Conservation (phyloP, 1,140 invertebrate genomes). For the Magallana gigas region DNA sequence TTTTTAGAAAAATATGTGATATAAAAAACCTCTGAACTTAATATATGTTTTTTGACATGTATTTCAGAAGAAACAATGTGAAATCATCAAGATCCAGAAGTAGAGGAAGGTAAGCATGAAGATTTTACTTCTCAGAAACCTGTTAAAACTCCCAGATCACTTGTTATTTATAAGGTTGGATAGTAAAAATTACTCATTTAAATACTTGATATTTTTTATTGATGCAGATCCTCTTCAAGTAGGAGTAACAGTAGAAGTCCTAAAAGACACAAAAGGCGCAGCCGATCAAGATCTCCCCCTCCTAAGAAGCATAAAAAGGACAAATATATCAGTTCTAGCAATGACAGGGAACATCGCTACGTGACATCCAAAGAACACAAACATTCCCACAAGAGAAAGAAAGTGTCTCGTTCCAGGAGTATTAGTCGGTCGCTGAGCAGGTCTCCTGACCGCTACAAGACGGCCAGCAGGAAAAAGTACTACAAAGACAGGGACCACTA, state of each 20-base stretch:
- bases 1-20: background rate
- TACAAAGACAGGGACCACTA: constrained; percentile 66
- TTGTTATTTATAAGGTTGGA: background rate
- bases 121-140: background rate
- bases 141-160: no score
- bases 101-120: background rate
- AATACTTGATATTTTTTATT: no score
- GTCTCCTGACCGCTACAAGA: constrained; percentile 66
- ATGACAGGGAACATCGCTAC: constrained; percentile 38
- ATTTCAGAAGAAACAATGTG: constrained; percentile 50
- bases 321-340: constrained; percentile 58
- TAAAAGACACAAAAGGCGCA: constrained; percentile 58
- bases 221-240: constrained; percentile 56
- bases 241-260: constrained; percentile 64
- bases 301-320: constrained; percentile 65
- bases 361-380: constrained; percentile 58
- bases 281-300: constrained; percentile 18
- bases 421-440: constrained; percentile 61
- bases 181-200: no score
- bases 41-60: background rate
- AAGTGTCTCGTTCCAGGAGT: constrained; percentile 59
- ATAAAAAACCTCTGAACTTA: background rate
- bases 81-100: constrained; percentile 34
- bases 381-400: constrained; percentile 61
- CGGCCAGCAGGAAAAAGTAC: constrained; percentile 65